A percentile compares a stretch with the other conserved stretches of the same genome.
These are phyloP conservation scores for Neodiprion fabricii DNA, from an alignment of 1,140 invertebrate genomes.

Conservation along the genomic window DNA sequence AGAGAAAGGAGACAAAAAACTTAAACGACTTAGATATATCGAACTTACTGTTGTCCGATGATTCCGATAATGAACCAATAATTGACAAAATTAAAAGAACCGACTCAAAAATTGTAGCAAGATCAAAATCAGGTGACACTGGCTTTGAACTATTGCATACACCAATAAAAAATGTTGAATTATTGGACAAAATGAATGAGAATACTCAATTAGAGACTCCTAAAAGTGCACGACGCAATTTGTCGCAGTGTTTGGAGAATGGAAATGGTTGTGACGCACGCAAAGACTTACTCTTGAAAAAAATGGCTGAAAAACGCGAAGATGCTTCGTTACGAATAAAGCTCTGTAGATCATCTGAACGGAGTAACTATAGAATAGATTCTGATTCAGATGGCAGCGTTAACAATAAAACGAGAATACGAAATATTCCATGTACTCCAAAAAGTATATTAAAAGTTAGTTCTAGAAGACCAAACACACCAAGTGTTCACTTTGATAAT, in stretches of 20 bases:
- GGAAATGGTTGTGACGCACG: background rate
- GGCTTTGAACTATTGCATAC: background rate
- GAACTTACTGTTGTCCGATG: slow-evolving; percentile 22
- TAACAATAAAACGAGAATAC: slow-evolving; percentile 18
- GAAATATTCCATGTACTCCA: slow-evolving; percentile 21
- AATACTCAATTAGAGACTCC: background rate
- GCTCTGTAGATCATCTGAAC: slow-evolving; percentile 38
- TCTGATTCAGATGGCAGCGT: slow-evolving; percentile 18
- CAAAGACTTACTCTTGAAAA: slow-evolving; percentile 4
- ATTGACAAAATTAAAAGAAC: slow-evolving; percentile 2
- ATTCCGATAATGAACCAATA: slow-evolving; percentile 13
- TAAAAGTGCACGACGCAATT: background rate
- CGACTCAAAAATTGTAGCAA: background rate
- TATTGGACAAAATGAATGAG: background rate
- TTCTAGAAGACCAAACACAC: slow-evolving; percentile 19
- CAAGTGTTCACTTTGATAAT: slow-evolving; percentile 13
- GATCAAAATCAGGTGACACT: background rate
- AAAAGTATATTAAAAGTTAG: slow-evolving; percentile 8
- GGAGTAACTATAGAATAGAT: slow-evolving; percentile 42
- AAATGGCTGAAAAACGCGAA: slow-evolving; percentile 6
- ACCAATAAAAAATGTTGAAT: background rate
- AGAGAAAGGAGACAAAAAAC: slow-evolving; percentile 24
- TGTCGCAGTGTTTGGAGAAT: slow-evolving; percentile 11
- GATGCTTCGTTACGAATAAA: slow-evolving; percentile 30
- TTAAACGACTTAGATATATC: slow-evolving; percentile 31